These are phyloP conservation scores for Erethizon dorsatum DNA, from an alignment of 2,797 vertebrate species.

Conservation along the genomic window DNA sequence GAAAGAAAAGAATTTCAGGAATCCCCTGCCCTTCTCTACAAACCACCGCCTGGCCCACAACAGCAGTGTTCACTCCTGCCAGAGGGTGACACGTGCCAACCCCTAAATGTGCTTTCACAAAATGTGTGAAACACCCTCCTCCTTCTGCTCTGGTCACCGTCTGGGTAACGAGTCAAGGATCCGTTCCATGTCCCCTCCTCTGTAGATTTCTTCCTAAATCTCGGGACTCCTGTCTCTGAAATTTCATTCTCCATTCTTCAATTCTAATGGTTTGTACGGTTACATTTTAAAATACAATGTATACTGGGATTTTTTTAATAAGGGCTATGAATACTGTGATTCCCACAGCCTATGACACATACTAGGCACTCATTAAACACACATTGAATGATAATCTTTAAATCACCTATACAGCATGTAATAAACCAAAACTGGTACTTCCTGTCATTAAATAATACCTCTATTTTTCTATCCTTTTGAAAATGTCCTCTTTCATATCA, in stretches of 20 bases:
- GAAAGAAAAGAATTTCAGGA: not conserved
- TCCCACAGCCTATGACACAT: not conserved
- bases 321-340: not conserved
- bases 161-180: not conserved
- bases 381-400: not conserved
- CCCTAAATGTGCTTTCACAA: not conserved
- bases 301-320: not conserved
- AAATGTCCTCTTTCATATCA: not conserved
- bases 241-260: not conserved
- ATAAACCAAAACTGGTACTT: not conserved
- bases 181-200: not conserved
- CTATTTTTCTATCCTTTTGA: not conserved
- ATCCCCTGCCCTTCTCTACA: not conserved
- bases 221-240: not conserved
- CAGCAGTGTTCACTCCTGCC: accelerated
- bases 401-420: not conserved
- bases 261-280: not conserved
- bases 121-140: not conserved
- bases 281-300: not conserved
- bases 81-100: accelerated
- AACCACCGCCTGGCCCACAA: accelerated
- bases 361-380: not conserved
- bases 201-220: not conserved
- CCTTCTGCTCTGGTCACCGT: not conserved
- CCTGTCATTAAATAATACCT: not conserved